These are phyloP conservation scores for Oligia strigilis DNA, from an alignment of 2,888 invertebrate species.

Conservation along the genomic window DNA sequence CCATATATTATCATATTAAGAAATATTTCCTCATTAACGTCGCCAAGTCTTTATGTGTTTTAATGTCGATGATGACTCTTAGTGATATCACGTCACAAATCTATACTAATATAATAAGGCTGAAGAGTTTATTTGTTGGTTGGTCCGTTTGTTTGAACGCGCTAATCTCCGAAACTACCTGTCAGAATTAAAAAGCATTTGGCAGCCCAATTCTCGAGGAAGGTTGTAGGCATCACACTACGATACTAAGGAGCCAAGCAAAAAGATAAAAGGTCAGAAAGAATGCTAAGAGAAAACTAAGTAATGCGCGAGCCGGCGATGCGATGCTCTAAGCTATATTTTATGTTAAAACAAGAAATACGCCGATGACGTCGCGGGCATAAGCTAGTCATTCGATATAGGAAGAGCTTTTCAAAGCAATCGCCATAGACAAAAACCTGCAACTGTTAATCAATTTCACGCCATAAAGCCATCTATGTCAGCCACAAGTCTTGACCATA, in stretches of 20 bases:
- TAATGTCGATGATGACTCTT: background rate
- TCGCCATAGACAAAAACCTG: constrained; percentile 10
- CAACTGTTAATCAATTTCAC: constrained; percentile 46
- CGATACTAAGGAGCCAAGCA: background rate
- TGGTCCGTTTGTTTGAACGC: background rate
- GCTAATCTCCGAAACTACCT: background rate
- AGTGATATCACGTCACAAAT: background rate
- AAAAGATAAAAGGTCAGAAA: background rate
- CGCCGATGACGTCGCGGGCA: background rate
- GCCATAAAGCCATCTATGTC: constrained; percentile 21
- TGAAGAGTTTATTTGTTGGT: background rate
- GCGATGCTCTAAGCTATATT: background rate
- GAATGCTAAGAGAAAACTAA: background rate
- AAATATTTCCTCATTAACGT: background rate
- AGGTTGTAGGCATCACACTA: background rate
- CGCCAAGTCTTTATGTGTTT: background rate
- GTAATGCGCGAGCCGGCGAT: background rate
- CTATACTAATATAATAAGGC: background rate
- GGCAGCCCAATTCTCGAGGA: background rate
- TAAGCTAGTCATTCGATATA: background rate
- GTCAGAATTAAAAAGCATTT: background rate
- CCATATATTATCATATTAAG: background rate
- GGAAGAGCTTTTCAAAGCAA: constrained; percentile 8
- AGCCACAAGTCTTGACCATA: constrained; percentile 18
- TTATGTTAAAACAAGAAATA: background rate